phyloP scores from a whole-genome alignment of 2,113 vertebrate genomes.

The Meleagris gallopavo region DNA sequence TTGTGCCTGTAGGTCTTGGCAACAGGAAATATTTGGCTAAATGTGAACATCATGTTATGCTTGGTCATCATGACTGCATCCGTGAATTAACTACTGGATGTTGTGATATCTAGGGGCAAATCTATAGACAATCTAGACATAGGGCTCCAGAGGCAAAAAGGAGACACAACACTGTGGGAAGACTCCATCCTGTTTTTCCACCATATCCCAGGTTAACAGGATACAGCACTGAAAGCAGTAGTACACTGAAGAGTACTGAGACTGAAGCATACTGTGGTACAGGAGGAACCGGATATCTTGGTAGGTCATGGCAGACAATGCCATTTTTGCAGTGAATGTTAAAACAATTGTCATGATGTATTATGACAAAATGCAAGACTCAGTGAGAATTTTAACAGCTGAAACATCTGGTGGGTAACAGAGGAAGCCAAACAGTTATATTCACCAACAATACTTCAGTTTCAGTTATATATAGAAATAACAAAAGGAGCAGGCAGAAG shows the following conservation, averaged over 20 bases:
- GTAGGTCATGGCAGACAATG: neutral
- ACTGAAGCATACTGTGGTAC: neutral
- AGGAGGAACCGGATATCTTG: neutral
- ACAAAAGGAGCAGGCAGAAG: neutral
- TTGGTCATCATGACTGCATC: neutral
- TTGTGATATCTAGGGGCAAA: neutral
- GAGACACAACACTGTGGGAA: neutral
- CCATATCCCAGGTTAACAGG: neutral
- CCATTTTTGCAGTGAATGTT: too few relatives aligned
- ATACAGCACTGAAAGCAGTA: neutral
- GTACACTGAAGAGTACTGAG: neutral
- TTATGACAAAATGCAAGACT: neutral
- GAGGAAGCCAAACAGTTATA: neutral
- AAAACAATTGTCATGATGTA: neutral
- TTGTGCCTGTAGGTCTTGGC: neutral
- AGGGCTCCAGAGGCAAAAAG: neutral
- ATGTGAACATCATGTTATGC: neutral
- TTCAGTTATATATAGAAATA: neutral
- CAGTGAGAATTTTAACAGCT: neutral
- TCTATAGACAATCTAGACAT: neutral
- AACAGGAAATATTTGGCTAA: neutral
- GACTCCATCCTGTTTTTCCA: neutral
- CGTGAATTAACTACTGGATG: neutral
- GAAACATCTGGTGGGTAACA: neutral
- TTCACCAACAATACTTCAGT: neutral